A percentile compares a stretch with the other conserved stretches of the same genome.
phyloP scores from a whole-genome alignment of 2,113 vertebrate genomes.

The Heterotis niloticus region DNA sequence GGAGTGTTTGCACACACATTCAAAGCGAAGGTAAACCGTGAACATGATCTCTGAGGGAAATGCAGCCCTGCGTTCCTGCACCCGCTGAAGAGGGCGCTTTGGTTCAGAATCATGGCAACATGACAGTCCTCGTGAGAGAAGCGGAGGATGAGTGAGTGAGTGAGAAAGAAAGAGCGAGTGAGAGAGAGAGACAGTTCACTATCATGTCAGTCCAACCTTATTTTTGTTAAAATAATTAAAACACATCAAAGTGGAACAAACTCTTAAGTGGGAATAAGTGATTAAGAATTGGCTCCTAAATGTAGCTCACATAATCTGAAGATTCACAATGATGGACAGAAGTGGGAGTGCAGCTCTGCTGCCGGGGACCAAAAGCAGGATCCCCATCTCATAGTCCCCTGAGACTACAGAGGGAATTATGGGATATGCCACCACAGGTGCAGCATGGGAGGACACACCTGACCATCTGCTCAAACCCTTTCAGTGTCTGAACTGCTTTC shows the following conservation, averaged over 20 bases:
- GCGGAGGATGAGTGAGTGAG: background rate
- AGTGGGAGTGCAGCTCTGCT: background rate
- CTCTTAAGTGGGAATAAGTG: constrained; percentile 50
- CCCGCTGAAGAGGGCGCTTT: no score
- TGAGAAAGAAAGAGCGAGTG: background rate
- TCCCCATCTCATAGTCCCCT: background rate
- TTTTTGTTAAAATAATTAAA: constrained; percentile 51
- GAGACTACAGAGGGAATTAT: no score
- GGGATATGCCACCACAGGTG: no score
- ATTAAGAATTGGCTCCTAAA: constrained; percentile 46
- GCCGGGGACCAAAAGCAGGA: background rate
- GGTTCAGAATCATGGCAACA: no score
- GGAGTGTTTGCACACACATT: no score
- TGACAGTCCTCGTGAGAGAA: background rate
- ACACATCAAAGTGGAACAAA: constrained; percentile 44
- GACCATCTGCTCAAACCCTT: no score
- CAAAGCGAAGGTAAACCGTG: no score
- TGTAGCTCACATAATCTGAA: constrained; percentile 36
- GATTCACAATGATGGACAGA: background rate
- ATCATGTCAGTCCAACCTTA: constrained; percentile 42
- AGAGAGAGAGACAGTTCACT: constrained; percentile 25
- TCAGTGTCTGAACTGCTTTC: no score
- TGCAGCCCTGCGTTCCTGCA: no score
- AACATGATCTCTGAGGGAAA: no score
- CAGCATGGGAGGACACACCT: no score